Percentiles rank a stretch among this genome's conserved stretches.
Conservation (phyloP, 2,888 invertebrate species). For the Chironomus riparius region DNA sequence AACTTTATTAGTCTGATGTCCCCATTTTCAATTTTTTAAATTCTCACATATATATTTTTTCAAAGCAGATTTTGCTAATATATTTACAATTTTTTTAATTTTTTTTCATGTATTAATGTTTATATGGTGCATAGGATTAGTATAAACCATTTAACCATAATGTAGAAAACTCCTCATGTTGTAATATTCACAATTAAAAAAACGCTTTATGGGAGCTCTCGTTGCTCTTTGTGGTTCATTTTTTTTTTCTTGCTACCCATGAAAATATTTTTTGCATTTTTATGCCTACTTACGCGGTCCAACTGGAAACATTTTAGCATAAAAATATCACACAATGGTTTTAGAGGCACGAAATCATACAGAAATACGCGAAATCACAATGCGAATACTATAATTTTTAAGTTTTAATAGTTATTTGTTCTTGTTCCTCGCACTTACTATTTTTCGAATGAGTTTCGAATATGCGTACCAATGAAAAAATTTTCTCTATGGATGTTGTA, state of each 20-base stretch:
- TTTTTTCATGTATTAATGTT: background rate
- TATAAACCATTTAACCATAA: constrained; percentile 1
- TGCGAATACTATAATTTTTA: constrained; percentile 6
- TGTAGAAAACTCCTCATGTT: background rate
- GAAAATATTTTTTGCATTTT: background rate
- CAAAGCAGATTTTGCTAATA: background rate
- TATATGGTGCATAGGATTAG: background rate
- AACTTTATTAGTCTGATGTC: background rate
- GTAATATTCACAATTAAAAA: background rate
- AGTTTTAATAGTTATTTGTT: background rate
- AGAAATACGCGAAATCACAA: constrained; percentile 39
- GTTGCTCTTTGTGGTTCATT: background rate
- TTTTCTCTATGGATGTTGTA: too few species aligned
- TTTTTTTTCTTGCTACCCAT: background rate
- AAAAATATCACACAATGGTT: constrained; percentile 31
- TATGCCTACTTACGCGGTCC: constrained; percentile 52
- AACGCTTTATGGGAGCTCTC: background rate
- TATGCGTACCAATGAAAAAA: background rate
- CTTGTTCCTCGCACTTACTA: background rate
- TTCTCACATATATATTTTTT: background rate
- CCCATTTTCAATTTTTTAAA: background rate
- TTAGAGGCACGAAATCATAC: constrained; percentile 33
- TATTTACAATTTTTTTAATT: background rate
- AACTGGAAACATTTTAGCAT: constrained; percentile 52
- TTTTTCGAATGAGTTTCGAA: background rate